Percentiles rank a stretch among this genome's conserved stretches.
phyloP scores from a whole-genome alignment of 2,888 invertebrate genomes.

The Plagodis dolabraria region DNA sequence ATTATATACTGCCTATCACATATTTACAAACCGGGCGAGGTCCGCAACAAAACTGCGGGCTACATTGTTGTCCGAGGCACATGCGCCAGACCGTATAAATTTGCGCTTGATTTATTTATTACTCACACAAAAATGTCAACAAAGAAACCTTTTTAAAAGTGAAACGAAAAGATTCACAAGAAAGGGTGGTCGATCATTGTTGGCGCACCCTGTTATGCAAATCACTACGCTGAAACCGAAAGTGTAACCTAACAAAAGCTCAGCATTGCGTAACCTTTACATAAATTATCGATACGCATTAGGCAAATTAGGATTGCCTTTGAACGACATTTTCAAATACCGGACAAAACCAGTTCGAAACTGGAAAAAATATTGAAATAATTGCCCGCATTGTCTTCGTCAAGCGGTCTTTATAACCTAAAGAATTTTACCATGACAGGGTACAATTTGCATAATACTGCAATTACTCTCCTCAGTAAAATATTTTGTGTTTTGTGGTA shows the following conservation, averaged over 20 bases:
- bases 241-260: conserved; percentile 67
- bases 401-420: conserved; percentile 40
- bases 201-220: conserved; percentile 73
- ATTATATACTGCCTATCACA: conserved; percentile 48
- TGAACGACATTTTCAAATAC: conserved; percentile 56
- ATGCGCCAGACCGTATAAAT: conserved; percentile 72
- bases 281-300: conserved; percentile 81
- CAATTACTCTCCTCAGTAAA: conserved; percentile 59
- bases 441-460: conserved; percentile 71
- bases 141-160: conserved; percentile 78
- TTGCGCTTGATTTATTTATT: conserved; percentile 82
- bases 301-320: conserved; percentile 70
- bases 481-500: conserved; percentile 80
- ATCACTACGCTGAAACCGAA: conserved; percentile 82
- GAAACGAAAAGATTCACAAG: conserved; percentile 75
- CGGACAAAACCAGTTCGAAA: conserved; percentile 58
- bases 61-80: conserved; percentile 67
- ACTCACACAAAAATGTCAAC: conserved; percentile 76
- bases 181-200: conserved; percentile 76
- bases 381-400: conserved; percentile 57
- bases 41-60: conserved; percentile 52
- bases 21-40: conserved; percentile 42
- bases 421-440: conserved; percentile 48
- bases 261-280: conserved; percentile 71
- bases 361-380: conserved; percentile 60